phyloP scores from a whole-genome alignment of 2,113 vertebrate species.

The Isichthys henryi region DNA sequence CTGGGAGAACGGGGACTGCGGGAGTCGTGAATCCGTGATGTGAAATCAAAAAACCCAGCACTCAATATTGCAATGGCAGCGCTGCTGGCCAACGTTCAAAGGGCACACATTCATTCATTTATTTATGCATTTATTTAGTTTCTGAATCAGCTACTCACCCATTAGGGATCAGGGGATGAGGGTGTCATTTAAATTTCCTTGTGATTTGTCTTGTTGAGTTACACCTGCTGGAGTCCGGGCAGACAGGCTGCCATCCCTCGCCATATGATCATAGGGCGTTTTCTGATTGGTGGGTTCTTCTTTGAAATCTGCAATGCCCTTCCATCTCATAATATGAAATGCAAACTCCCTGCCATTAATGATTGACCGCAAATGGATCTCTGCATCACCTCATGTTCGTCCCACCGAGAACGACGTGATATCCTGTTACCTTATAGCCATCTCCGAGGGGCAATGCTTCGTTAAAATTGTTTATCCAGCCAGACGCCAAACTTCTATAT shows the following conservation, averaged over 20 bases:
- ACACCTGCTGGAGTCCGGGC: not conserved
- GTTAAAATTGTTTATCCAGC: slow-evolving; percentile 33
- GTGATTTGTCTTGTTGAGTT: not conserved
- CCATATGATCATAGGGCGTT: not conserved
- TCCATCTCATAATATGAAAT: not conserved
- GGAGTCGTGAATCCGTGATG: not conserved
- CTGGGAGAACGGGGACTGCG: too few relatives aligned
- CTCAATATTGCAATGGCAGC: slow-evolving; percentile 4
- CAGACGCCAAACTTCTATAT: slow-evolving; percentile 8
- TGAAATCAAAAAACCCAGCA: not conserved
- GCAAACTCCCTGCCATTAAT: not conserved
- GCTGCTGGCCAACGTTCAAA: not conserved
- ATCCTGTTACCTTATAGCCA: not conserved
- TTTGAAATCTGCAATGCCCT: not conserved
- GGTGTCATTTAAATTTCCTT: slow-evolving; percentile 3
- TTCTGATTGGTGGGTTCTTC: not conserved
- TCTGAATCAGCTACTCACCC: not conserved
- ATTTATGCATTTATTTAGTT: not conserved
- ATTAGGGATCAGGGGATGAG: not conserved
- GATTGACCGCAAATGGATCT: not conserved
- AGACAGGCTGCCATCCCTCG: not conserved
- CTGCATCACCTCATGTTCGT: not conserved
- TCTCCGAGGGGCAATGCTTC: not conserved
- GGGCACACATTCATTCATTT: not conserved
- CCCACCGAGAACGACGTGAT: not conserved